Evolutionary conservation across 2,113 vertebrate genomes (phyloP).

Genomic region (Sphyrna mokarran): DNA sequence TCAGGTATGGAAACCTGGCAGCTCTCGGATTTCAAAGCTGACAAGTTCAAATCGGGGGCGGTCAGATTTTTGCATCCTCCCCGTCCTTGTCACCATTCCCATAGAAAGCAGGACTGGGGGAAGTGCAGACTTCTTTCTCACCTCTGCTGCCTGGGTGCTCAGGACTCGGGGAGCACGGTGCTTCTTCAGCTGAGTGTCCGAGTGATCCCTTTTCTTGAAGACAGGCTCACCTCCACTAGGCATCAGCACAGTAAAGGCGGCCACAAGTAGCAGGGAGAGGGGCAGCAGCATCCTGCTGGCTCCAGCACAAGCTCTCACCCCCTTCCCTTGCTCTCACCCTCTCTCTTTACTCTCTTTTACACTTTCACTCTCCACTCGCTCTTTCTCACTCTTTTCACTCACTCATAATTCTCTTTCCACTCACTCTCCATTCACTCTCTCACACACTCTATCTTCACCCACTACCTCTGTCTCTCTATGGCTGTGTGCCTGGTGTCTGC

Average conservation of each 20-base stretch:
- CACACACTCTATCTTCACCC: too few relatives aligned
- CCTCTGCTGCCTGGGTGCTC: background rate
- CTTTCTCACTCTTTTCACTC: too few relatives aligned
- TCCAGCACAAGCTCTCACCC: background rate
- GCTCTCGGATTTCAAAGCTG: background rate
- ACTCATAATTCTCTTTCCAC: too few relatives aligned
- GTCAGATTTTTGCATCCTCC: background rate
- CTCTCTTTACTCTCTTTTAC: too few relatives aligned
- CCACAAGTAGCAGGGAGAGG: background rate
- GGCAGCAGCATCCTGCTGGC: background rate
- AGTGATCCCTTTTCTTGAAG: constrained; percentile 25
- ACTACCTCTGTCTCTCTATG: too few relatives aligned
- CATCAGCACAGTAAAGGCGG: background rate
- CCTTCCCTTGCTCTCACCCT: too few relatives aligned
- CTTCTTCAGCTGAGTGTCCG: background rate
- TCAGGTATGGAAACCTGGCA: background rate
- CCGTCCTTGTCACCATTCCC: background rate
- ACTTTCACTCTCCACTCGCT: too few relatives aligned
- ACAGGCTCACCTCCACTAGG: background rate
- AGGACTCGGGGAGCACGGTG: background rate
- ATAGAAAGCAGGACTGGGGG: background rate
- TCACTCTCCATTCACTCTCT: too few relatives aligned
- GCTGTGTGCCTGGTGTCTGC: background rate
- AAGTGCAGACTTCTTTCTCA: background rate
- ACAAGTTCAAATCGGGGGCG: background rate